These are phyloP conservation scores for Eretmochelys imbricata DNA, from an alignment of 2,113 vertebrate species.

Conservation along the genomic window DNA sequence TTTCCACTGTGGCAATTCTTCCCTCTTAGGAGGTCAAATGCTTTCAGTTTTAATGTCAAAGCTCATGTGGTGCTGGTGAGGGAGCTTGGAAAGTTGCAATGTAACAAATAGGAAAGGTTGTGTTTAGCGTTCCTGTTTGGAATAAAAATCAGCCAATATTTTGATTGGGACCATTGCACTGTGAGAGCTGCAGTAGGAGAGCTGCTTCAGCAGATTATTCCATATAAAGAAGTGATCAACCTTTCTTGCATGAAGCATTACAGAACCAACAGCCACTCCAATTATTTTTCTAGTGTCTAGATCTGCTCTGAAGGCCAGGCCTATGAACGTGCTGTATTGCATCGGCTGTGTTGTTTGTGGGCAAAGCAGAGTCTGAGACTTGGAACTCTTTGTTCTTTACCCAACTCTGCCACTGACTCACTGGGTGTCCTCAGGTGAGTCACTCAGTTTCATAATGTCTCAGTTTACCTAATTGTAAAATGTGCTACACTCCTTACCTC, in stretches of 20 bases:
- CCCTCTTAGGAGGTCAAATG: neutral
- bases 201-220: neutral
- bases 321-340: neutral
- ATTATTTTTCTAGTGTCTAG: neutral
- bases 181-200: neutral
- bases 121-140: neutral
- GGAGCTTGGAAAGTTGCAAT: neutral
- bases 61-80: neutral
- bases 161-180: neutral
- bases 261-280: neutral
- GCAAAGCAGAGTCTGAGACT: neutral
- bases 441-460: neutral
- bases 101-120: neutral
- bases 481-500: neutral
- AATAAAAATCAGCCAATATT: neutral
- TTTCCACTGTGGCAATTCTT: neutral
- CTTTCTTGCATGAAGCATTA: neutral
- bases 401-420: neutral
- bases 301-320: neutral
- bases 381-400: neutral
- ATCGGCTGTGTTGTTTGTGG: neutral
- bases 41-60: neutral
- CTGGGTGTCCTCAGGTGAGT: neutral
- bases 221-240: neutral
- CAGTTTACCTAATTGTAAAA: neutral